Evolutionary conservation across 2,113 vertebrate genomes (phyloP), one percentile per base, ranked within the genome.

Genomic region (Stegostoma tigrinum): DNA sequence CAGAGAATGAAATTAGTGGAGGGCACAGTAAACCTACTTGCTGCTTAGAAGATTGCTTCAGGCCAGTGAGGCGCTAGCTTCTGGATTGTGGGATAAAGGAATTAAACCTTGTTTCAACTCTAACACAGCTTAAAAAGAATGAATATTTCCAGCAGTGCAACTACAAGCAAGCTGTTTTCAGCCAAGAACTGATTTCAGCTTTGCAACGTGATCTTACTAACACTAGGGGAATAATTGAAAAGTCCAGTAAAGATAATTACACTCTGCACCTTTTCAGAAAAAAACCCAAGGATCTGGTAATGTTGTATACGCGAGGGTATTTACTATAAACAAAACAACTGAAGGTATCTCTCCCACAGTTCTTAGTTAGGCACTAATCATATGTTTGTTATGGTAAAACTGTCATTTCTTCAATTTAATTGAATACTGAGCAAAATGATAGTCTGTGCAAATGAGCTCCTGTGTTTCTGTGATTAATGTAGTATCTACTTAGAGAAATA

Each of bases 21-120:
- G 95, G n/a, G 45, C n/a, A 23, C 30, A 61, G 30, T 90, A 34
- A 94, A 96, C 96, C 2, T 97, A 97, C 97, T 97, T 96, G 96
- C 94, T 96, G 96, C 90, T 97, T 97, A 75, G 96, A 72, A 95
- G 96, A 96, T 87, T 97, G 97, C 61, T 96, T 97, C 96, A 96
- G n/a, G 96, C 95, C 96, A n/a, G 97, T 96, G 55, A 95, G 96
- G 15, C 96, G 96, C 95, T 97, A 96, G 96, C 96, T 96, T 93
- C 96, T 96, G 95, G 96, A 96, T 96, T 97, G 96, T 95, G 93
- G 70, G 87, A 27, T 78, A 91, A 67, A 48, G 27, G 34, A 64
- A 83, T 27, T 19, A 80, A 27, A 21, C 27, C 45, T 21, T 66
- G 17, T 61, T 14, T 30, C 48, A 95, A 42, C 64, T 52, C 34